phyloP scores from a whole-genome alignment of 2,113 vertebrate genomes.

The Anarhynchus alexandrinus region DNA sequence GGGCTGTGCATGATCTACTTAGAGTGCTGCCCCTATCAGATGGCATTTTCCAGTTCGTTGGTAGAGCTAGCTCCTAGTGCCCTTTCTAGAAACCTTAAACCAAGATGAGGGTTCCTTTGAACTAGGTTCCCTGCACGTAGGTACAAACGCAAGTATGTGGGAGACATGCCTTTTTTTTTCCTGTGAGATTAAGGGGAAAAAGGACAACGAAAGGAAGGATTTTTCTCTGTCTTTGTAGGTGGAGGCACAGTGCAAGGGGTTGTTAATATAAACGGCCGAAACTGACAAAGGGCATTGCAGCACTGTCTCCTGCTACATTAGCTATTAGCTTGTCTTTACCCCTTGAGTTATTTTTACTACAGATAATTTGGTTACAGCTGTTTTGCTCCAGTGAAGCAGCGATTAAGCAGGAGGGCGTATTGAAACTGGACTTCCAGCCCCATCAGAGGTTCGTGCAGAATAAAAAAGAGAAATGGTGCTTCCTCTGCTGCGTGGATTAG shows the following conservation, averaged over 20 bases:
- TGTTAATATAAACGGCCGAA: neutral
- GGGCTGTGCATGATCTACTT: neutral
- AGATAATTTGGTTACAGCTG: constrained; percentile 20
- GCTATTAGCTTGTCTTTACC: neutral
- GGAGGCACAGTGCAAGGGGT: neutral
- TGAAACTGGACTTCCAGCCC: neutral
- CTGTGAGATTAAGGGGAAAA: neutral
- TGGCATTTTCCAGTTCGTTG: neutral
- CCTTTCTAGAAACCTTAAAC: neutral
- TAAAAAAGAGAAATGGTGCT: constrained; percentile 10
- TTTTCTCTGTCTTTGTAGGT: neutral
- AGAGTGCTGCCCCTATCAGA: neutral
- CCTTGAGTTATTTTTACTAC: neutral
- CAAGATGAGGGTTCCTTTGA: neutral
- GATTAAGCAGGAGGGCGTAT: neutral
- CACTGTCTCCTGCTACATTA: neutral
- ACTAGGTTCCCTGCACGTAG: neutral
- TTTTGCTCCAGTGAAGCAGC: constrained; percentile 32
- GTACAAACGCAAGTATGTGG: neutral
- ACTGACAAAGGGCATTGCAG: neutral
- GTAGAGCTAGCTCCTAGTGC: neutral
- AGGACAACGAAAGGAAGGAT: neutral
- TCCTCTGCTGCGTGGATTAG: neutral
- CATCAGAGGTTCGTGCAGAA: neutral
- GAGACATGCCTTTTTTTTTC: rapidly evolving